Conservation (phyloP, 2,113 vertebrate genomes). For the Dipodomys merriami region DNA sequence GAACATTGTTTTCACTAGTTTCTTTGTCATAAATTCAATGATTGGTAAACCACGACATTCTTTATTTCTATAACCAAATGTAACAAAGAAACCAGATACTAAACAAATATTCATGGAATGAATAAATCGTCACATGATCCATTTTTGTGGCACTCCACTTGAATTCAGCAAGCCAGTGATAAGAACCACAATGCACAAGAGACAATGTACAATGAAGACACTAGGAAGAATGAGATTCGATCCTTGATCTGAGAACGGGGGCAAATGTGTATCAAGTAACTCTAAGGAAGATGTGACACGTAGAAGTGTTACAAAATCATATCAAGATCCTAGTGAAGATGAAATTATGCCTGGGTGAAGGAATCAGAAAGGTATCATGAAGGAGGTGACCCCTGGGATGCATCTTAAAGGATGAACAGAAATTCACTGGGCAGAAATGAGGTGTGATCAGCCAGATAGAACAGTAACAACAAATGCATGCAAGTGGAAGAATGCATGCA, state of each 20-base stretch:
- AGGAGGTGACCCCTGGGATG: not conserved
- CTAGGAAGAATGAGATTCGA: not conserved
- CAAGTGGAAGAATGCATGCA: not conserved
- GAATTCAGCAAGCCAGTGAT: not conserved
- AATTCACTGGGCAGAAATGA: constrained; percentile 12
- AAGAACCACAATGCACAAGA: not conserved
- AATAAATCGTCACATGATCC: not conserved
- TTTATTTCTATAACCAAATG: constrained; percentile 37
- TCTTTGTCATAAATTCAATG: constrained; percentile 61
- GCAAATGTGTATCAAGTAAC: not conserved
- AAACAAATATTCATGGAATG: constrained; percentile 1
- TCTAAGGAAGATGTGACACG: not conserved
- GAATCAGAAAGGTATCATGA: not conserved
- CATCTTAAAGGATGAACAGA: not conserved
- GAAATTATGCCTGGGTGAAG: not conserved
- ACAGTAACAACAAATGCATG: not conserved
- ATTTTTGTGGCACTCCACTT: not conserved
- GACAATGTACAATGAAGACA: not conserved
- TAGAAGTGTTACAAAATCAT: not conserved
- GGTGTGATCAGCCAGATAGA: not conserved
- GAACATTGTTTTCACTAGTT: constrained; percentile 54
- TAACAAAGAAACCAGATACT: constrained; percentile 31
- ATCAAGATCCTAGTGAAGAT: not conserved
- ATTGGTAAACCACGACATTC: constrained; percentile 49
- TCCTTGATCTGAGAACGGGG: not conserved